phyloP scores from a whole-genome alignment of 2,888 invertebrate genomes.

The Drosophila pegasa region DNA sequence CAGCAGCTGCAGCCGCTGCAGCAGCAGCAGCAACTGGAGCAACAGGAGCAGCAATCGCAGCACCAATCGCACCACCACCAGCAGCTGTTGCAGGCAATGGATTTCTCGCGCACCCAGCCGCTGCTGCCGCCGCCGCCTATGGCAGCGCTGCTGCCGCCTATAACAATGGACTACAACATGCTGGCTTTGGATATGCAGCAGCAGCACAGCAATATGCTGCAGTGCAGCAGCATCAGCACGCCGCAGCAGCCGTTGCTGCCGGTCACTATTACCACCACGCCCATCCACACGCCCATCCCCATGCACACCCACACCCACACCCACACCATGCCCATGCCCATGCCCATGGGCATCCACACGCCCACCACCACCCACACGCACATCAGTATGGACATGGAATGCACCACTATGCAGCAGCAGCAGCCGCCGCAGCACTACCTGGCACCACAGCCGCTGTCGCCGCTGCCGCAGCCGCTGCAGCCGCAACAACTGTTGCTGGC shows the following conservation, averaged over 20 bases:
- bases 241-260: conserved; percentile 71
- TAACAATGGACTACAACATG: conserved; percentile 83
- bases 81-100: conserved; percentile 73
- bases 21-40: conserved; percentile 70
- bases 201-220: conserved; percentile 79
- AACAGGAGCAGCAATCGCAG: conserved; percentile 70
- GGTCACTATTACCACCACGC: conserved; percentile 85
- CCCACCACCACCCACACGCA: conserved; percentile 65
- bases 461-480: conserved; percentile 75
- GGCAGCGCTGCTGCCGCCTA: conserved; percentile 81
- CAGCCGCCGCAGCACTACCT: conserved; percentile 58
- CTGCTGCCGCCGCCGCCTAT: conserved; percentile 80
- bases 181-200: conserved; percentile 84
- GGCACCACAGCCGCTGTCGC: conserved; percentile 85
- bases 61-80: conserved; percentile 71
- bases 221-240: conserved; percentile 73
- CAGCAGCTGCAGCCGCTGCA: conserved; percentile 66
- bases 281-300: conserved; percentile 52
- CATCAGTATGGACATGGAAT: conserved; percentile 72
- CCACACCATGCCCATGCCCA: conserved; percentile 63
- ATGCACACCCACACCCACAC: conserved; percentile 67
- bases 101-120: conserved; percentile 81
- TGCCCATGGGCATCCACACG: conserved; percentile 48
- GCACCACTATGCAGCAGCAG: conserved; percentile 81
- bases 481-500: conserved; percentile 66